Evolutionary conservation across 2,113 vertebrate species (phyloP).

Genomic region (Tricholaema leucomelas): DNA sequence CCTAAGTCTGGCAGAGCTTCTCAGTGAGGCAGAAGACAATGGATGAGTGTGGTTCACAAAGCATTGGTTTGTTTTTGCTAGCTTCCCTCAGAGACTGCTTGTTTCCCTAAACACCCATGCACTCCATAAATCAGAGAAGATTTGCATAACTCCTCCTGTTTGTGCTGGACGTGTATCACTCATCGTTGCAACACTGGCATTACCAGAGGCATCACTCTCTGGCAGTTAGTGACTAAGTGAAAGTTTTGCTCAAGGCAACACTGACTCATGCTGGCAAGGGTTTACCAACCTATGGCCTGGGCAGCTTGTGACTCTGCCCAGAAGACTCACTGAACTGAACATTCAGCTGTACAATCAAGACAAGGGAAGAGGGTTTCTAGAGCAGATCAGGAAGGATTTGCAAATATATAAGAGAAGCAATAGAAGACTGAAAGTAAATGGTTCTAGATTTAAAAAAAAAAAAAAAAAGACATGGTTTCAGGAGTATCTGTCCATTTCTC

Average conservation of each 20-base stretch:
- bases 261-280: background rate
- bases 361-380: background rate
- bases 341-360: background rate
- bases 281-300: background rate
- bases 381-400: background rate
- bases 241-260: background rate
- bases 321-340: background rate
- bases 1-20: background rate
- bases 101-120: background rate
- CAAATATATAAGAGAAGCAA: background rate
- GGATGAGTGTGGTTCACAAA: background rate
- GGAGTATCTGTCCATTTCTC: background rate
- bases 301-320: accelerated
- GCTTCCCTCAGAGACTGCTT: background rate
- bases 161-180: background rate
- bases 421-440: background rate
- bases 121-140: background rate
- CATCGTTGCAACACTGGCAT: background rate
- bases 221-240: background rate
- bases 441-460: background rate
- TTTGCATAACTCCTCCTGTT: background rate
- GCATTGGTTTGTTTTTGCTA: background rate
- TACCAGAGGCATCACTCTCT: background rate
- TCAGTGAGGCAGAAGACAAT: background rate
- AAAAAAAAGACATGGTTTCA: background rate